Evolutionary conservation across 2,113 vertebrate genomes (phyloP).

Genomic region (Tachuris rubrigastra): DNA sequence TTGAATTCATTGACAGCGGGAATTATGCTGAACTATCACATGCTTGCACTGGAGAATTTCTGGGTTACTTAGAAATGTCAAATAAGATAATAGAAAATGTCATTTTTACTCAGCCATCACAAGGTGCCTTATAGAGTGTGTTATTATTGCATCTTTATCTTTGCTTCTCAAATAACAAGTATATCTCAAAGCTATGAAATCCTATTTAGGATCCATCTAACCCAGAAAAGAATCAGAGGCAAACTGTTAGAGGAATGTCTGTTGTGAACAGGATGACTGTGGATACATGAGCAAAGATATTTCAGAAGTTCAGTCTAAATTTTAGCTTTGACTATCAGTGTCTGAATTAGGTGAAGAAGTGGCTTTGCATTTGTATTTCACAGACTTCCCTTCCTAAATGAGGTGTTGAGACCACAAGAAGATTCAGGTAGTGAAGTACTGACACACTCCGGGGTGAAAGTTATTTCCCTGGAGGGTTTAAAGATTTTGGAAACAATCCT

Average conservation of each 20-base stretch:
- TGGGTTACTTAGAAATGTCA: constrained; percentile 14
- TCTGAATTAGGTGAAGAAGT: background rate
- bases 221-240: background rate
- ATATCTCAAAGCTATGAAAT: background rate
- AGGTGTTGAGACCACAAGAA: background rate
- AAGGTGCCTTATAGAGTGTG: background rate
- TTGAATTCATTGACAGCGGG: background rate
- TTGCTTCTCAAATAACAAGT: background rate
- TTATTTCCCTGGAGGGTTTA: background rate
- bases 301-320: background rate
- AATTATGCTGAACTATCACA: background rate
- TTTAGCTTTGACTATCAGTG: background rate
- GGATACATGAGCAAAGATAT: background rate
- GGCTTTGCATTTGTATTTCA: background rate
- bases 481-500: background rate
- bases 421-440: background rate
- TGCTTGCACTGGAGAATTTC: background rate
- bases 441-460: background rate
- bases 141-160: background rate
- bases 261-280: background rate
- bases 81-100: background rate
- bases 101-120: background rate
- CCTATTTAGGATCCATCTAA: background rate
- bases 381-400: background rate
- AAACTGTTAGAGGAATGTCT: background rate